Evolutionary conservation across 2,797 vertebrate species (phyloP), one percentile per base, ranked within the genome.

Genomic region (Mallotus villosus): DNA sequence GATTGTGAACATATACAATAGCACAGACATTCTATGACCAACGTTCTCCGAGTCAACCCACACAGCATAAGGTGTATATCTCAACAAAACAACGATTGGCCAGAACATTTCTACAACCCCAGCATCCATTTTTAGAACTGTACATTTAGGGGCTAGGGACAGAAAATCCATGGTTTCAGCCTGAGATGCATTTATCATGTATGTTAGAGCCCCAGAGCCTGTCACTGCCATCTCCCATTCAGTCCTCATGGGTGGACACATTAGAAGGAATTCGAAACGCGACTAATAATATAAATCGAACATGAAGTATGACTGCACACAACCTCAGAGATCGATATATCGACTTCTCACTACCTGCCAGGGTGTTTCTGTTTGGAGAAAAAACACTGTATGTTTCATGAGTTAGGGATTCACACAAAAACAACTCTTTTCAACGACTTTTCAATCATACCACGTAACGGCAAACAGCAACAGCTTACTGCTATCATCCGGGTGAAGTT

Each of bases 261-360:
- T 63, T 66, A 25, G 63, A 25, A 46, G 32, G 67, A 66, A 11
- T 49, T 58, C 2, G 12, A 46, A 46, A 46, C 41, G 41, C 1
- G 11, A 46, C 11, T 46, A 46, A 46, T 46, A 41, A 11, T 11
- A 41, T 12, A 46, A 46, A 46, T 46, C 41, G 41, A 46, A 14
- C 19, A 8, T 7, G 27, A 14, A 59, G 7, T 67, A 81, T 71
- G 25, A 64, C 74, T 68, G 66, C 73, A 81, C 63, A 80, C 71
- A 69, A 71, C 75, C 73, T 73, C 37, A 77, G 55, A 74, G 74
- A 85, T 87, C 85, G 72, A 81, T 87, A 82, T 55, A 78, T 86
- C 75, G 82, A 53, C 78, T 74, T 82, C 72, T 76, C 11, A 49
- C 24, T 5, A 24, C 17, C 21, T 68, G 53, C 16, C 71, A 70